A percentile compares a stretch with the other conserved stretches of the same genome.
These are phyloP conservation scores for Exephanes ischioxanthus DNA, from an alignment of 2,888 invertebrate species.

Conservation along the genomic window DNA sequence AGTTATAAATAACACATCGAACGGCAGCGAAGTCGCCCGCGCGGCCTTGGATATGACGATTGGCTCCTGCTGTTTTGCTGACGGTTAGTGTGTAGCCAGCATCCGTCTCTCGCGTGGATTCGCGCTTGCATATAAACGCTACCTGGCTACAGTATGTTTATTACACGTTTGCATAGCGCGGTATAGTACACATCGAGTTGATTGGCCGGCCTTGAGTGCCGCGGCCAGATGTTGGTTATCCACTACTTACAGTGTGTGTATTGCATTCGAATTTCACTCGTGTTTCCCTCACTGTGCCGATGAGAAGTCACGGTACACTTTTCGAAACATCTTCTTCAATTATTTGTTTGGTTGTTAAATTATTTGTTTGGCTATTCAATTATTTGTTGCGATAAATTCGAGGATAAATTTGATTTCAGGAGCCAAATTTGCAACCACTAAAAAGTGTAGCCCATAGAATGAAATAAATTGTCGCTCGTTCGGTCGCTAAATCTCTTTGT, in stretches of 20 bases:
- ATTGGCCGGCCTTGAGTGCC: constrained; percentile 83
- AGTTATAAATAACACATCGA: constrained; percentile 77
- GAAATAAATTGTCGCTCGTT: constrained; percentile 19
- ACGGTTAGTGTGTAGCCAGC: constrained; percentile 1
- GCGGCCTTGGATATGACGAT: constrained; percentile 74
- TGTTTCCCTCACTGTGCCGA: not conserved
- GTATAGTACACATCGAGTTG: constrained; percentile 74
- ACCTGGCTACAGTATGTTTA: not conserved
- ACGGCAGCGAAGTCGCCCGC: constrained; percentile 24
- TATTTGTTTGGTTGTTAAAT: no score
- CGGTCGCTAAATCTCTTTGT: constrained; percentile 63
- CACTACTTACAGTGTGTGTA: constrained; percentile 37
- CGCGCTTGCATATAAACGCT: constrained; percentile 8
- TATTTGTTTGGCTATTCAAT: no score
- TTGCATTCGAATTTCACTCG: constrained; percentile 23
- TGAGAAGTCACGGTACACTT: not conserved
- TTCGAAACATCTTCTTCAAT: no score
- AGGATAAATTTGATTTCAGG: not conserved
- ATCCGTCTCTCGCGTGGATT: constrained; percentile 9
- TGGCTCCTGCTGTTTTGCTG: constrained; percentile 50
- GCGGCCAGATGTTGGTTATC: constrained; percentile 76
- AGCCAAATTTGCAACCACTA: not conserved
- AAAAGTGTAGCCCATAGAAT: not conserved
- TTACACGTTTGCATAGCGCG: constrained; percentile 4
- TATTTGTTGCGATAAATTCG: no score